Conservation (phyloP, 2,797 vertebrate genomes). For the Urocyon cinereoargenteus region DNA sequence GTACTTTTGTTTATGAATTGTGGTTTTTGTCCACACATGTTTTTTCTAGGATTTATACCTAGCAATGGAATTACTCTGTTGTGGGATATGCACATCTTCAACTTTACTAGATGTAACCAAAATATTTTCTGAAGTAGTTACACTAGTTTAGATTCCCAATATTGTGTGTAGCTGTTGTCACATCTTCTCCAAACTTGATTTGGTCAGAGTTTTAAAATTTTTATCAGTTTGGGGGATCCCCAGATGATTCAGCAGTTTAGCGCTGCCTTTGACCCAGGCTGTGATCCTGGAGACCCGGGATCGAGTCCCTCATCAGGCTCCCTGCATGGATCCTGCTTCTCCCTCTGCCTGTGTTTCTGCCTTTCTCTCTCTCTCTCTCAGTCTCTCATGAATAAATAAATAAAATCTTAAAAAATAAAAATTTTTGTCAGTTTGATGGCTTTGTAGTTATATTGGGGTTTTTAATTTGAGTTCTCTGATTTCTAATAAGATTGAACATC, state of each 20-base stretch:
- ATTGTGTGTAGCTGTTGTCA: not conserved
- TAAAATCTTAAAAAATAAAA: not conserved
- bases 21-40: not conserved
- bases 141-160: not conserved
- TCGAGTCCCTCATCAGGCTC: too few species aligned
- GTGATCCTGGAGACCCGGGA: too few species aligned
- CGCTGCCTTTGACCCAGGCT: too few species aligned
- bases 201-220: not conserved
- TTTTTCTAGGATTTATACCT: not conserved
- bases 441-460: not conserved
- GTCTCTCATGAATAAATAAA: too few species aligned
- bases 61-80: not conserved
- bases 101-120: not conserved
- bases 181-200: not conserved
- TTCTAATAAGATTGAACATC: not conserved
- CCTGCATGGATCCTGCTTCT: too few species aligned
- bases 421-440: constrained; percentile 19
- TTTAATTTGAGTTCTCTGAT: constrained; percentile 35
- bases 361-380: too few species aligned
- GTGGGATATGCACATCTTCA: not conserved
- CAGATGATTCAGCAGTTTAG: too few species aligned
- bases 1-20: not conserved
- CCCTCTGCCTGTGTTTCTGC: too few species aligned
- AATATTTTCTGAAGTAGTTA: not conserved
- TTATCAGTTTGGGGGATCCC: too few species aligned